Evolutionary conservation across 2,113 vertebrate genomes (phyloP).

Genomic region (Anhinga rufa): DNA sequence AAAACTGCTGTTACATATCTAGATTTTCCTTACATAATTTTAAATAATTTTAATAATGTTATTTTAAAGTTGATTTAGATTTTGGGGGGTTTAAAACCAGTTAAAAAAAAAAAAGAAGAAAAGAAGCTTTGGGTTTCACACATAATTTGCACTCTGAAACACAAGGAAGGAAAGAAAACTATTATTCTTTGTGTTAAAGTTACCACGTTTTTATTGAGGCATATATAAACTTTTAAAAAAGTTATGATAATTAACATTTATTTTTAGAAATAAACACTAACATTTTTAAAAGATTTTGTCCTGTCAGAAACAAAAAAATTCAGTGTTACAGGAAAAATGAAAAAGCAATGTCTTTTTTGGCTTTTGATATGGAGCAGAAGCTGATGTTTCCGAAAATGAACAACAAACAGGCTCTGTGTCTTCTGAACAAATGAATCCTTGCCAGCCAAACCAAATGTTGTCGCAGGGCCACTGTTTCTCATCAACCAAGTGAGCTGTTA

Average conservation of each 20-base stretch:
- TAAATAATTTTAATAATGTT: background rate
- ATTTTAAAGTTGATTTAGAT: background rate
- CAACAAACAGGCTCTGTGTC: background rate
- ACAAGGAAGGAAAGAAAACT: background rate
- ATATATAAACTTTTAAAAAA: background rate
- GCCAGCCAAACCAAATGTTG: background rate
- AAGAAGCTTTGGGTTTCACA: background rate
- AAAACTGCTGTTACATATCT: background rate
- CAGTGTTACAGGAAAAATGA: background rate
- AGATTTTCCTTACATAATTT: background rate
- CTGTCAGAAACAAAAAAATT: background rate
- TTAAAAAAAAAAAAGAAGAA: background rate
- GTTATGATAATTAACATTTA: background rate
- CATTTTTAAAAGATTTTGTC: background rate
- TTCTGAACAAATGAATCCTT: background rate
- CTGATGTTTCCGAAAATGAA: conserved; percentile 24
- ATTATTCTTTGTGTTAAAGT: background rate
- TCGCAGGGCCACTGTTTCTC: conserved; percentile 42
- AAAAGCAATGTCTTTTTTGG: conserved; percentile 6
- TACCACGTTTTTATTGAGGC: background rate
- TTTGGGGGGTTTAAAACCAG: background rate
- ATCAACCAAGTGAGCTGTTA: conserved; percentile 8
- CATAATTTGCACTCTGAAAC: background rate
- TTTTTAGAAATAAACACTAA: background rate
- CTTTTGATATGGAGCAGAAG: conserved; percentile 34